Evolutionary conservation across 2,797 vertebrate genomes (phyloP).

Genomic region (Chromobotia macracanthus): DNA sequence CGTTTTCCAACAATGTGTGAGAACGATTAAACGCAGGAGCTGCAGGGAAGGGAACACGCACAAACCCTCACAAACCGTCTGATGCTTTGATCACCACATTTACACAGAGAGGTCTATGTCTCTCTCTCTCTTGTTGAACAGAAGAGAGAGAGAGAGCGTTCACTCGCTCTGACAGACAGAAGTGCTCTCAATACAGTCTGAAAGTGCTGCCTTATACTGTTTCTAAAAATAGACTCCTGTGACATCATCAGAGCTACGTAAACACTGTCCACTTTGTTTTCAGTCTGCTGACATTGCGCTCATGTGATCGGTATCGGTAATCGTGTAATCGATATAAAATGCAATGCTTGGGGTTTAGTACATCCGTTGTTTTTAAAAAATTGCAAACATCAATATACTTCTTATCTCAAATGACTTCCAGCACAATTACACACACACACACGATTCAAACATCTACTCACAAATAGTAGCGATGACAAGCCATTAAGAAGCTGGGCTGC

Average conservation of each 20-base stretch:
- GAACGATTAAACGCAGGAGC: not conserved
- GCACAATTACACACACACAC: constrained; percentile 32
- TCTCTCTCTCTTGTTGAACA: no score
- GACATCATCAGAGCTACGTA: constrained; percentile 71
- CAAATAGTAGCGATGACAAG: constrained; percentile 86
- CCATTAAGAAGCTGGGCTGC: constrained; percentile 76
- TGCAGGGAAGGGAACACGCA: not conserved
- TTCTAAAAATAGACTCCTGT: constrained; percentile 74
- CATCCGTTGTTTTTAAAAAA: constrained; percentile 14
- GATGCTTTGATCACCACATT: not conserved
- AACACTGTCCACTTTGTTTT: constrained; percentile 63
- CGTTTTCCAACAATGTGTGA: not conserved
- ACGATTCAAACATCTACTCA: constrained; percentile 80
- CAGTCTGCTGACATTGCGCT: no score
- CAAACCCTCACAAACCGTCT: not conserved
- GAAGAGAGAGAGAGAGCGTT: not conserved
- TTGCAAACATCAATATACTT: constrained; percentile 12
- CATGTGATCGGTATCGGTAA: no score
- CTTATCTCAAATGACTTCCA: constrained; percentile 1
- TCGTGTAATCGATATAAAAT: no score
- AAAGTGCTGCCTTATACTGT: constrained; percentile 53
- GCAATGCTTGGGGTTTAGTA: no score
- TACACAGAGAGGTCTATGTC: not conserved
- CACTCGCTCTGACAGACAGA: constrained; percentile 51
- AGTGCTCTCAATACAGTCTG: constrained; percentile 40